Conservation (phyloP, 2,797 vertebrate species). For the Labeo calbasu region DNA sequence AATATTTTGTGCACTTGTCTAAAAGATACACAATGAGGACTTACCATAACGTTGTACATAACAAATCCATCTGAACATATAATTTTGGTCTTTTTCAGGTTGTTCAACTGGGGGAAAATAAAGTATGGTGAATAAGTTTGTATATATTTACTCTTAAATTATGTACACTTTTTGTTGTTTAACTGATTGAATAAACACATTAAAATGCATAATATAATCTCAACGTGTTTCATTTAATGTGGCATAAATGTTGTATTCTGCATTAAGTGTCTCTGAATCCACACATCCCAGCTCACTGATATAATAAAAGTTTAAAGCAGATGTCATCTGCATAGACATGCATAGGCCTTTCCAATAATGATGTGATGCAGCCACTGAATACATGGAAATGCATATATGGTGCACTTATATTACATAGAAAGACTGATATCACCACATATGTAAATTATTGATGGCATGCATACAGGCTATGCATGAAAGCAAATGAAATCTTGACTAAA, state of each 20-base stretch:
- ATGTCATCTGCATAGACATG: conserved; percentile 14
- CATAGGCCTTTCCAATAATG: conserved; percentile 28
- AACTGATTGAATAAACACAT: conserved; percentile 7
- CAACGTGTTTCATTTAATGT: not conserved
- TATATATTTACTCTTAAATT: not conserved
- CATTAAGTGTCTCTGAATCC: conserved; percentile 25
- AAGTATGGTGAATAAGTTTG: not conserved
- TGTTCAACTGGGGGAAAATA: not conserved
- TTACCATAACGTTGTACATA: not conserved
- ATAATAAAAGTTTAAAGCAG: conserved; percentile 23
- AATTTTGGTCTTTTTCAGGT: not conserved
- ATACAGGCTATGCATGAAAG: conserved; percentile 43
- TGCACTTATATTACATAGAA: conserved; percentile 21
- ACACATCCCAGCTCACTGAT: conserved; percentile 5
- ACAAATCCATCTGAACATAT: not conserved
- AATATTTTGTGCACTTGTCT: not conserved
- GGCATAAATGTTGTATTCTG: conserved; percentile 13
- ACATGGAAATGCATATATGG: conserved; percentile 34
- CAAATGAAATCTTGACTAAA: conserved; percentile 47
- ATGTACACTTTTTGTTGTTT: not conserved
- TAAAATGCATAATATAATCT: not conserved
- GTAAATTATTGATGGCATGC: conserved; percentile 65
- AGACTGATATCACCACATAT: conserved; percentile 34
- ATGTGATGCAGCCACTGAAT: conserved; percentile 40
- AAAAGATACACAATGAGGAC: not conserved